phyloP scores from a whole-genome alignment of 2,888 invertebrate species.

The Melikaiella ostensackeni region DNA sequence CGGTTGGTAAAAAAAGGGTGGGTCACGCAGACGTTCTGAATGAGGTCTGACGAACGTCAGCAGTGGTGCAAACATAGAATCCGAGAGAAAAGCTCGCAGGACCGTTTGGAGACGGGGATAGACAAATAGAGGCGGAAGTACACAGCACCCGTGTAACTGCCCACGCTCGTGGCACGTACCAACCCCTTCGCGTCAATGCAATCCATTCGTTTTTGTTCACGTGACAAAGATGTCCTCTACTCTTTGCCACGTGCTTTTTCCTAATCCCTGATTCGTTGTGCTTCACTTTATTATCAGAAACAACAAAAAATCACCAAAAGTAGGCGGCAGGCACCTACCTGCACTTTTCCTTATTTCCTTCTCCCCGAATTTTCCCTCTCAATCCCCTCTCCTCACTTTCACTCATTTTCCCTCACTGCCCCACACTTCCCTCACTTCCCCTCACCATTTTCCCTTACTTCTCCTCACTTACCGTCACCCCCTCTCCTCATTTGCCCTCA shows the following conservation, averaged over 20 bases:
- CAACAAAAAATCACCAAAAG: neutral
- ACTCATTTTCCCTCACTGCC: too few species aligned
- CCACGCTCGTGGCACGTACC: constrained; percentile 33
- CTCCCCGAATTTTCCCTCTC: too few species aligned
- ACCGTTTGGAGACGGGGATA: constrained; percentile 48
- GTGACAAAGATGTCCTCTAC: constrained; percentile 8
- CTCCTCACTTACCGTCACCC: too few species aligned
- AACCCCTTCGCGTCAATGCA: constrained; percentile 33
- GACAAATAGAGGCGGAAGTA: constrained; percentile 49
- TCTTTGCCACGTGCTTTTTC: constrained; percentile 33
- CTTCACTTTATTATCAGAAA: neutral
- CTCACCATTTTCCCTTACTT: too few species aligned
- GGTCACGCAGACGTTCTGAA: constrained; percentile 34
- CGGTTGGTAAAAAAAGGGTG: constrained; percentile 32
- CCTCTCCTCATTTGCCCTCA: too few species aligned
- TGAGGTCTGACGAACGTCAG: constrained; percentile 46
- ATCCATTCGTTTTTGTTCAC: constrained; percentile 41
- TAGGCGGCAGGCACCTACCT: too few species aligned
- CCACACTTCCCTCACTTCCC: too few species aligned
- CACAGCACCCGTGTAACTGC: constrained; percentile 42
- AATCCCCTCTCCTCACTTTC: too few species aligned
- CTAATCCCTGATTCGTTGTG: constrained; percentile 15
- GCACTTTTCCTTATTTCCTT: too few species aligned
- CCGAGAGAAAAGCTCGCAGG: constrained; percentile 45
- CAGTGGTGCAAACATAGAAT: constrained; percentile 44